Evolutionary conservation across 2,888 invertebrate genomes (phyloP).

Genomic region (Entomobrya multifasciata): DNA sequence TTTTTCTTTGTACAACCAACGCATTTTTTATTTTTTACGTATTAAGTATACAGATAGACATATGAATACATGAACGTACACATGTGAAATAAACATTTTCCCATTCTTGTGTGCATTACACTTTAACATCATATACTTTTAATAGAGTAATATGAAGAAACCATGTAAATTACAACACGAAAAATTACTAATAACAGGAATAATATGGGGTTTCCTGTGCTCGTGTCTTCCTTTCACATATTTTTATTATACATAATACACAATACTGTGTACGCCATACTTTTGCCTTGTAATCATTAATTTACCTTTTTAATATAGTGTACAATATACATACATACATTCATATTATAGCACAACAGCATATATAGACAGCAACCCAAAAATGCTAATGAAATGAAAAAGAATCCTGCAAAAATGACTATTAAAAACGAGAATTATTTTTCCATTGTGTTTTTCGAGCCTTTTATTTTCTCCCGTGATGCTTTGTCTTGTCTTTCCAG

Average conservation of each 20-base stretch:
- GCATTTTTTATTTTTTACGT: too few species aligned
- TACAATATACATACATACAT: neutral
- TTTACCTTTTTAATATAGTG: too few species aligned
- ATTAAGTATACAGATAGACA: too few species aligned
- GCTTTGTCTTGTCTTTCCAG: conserved; percentile 27
- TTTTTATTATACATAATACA: neutral
- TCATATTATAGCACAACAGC: neutral
- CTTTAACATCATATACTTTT: too few species aligned
- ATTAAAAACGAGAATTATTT: conserved; percentile 49
- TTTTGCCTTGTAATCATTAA: neutral
- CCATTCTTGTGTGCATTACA: too few species aligned
- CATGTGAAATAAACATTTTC: too few species aligned
- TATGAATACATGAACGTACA: too few species aligned
- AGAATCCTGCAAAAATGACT: conserved; percentile 57
- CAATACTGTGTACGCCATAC: too few species aligned
- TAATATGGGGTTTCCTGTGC: neutral
- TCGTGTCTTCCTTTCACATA: neutral
- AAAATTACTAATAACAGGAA: too few species aligned
- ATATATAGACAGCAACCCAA: conserved; percentile 9
- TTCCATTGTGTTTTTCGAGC: conserved; percentile 49
- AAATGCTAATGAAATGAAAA: conserved; percentile 63
- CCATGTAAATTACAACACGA: conserved; percentile 26
- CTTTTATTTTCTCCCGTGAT: conserved; percentile 34
- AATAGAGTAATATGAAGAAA: neutral
- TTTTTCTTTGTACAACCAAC: too few species aligned